Base-by-base conservation (phyloP, 2,888 invertebrate species). In the Aspidapion aeneum region DNA sequence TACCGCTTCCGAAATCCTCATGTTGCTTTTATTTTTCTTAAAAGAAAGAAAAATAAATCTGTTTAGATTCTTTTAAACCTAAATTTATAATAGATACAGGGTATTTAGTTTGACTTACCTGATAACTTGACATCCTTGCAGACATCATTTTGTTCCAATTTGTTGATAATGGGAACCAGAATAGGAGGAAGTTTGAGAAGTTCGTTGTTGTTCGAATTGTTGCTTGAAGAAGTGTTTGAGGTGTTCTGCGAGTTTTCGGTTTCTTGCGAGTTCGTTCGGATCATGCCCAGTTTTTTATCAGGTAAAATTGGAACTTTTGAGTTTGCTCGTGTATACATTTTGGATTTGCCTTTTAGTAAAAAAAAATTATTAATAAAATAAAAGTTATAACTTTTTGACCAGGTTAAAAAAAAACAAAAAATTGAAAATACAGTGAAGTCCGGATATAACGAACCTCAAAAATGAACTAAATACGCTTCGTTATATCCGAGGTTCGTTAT, bases 131-230 rank as follows among this genome's bases (percentile, higher is more conserved):
- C 35, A 12, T 35, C 18, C 21, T 55, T 62, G 17, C 21, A 52
- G 19, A 63, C 72, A 48, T 65, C 70, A 64, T 73, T 76, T 63
- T 75, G 73, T 76, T 86, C 86, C 71, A 89, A 78, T 66, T 86
- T 87, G 68, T 86, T 86, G 66, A 89, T 86, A 62, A 89, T 87
- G 22, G 89, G 89, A 49, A 88, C 80, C 69, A 90, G 79, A 74
- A 91, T 90, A 1, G 90, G 90, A 7, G 91, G 90, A 55, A 90
- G 79, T 74, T 87, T 82, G 70, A 88, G 80, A 63, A 78, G 79
- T 68, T 88, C 87, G 71, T 84, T 84, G 68, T 83, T 83, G 21
- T 74, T 74, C 61, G 68, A 68, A 20, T 74, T 75, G 1, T 84
- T 84, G 0, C 85, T 85, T 1, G 85, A 84, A 3, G 86, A 85